Evolutionary conservation across 2,797 vertebrate genomes (phyloP).

Genomic region (Pelodytes ibericus): DNA sequence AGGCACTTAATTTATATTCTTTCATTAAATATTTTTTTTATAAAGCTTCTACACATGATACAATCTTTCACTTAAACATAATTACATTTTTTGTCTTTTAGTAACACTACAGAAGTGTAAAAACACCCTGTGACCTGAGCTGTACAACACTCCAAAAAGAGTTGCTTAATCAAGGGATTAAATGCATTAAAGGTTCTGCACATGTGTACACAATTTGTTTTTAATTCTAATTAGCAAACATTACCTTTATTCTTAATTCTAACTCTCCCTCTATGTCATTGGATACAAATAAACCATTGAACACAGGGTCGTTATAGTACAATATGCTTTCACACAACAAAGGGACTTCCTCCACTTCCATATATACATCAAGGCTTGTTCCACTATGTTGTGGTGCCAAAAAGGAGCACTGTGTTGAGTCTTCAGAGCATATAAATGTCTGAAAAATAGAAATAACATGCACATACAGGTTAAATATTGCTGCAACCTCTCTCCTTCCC

Average conservation of each 20-base stretch:
- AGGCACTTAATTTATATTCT: too few species aligned
- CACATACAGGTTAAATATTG: background rate
- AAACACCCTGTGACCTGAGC: too few species aligned
- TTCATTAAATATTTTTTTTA: background rate
- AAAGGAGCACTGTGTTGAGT: conserved; percentile 66
- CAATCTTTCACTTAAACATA: background rate
- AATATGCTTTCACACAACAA: conserved; percentile 72
- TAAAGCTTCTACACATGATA: background rate
- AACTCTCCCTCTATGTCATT: conserved; percentile 70
- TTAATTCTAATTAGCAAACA: background rate
- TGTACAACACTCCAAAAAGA: too few species aligned
- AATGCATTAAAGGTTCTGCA: too few species aligned
- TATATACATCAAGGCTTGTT: conserved; percentile 62
- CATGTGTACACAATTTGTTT: background rate
- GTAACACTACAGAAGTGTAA: too few species aligned
- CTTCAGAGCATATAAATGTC: conserved; percentile 62
- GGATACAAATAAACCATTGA: conserved; percentile 75
- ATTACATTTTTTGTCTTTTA: too few species aligned
- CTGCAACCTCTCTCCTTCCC: background rate
- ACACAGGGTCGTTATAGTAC: conserved; percentile 81
- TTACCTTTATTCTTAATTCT: conserved; percentile 77
- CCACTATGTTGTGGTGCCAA: conserved; percentile 62
- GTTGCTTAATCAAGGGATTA: too few species aligned
- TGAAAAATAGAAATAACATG: conserved; percentile 53
- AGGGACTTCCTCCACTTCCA: conserved; percentile 74